Evolutionary conservation across 2,888 invertebrate genomes (phyloP), one percentile per base, ranked within the genome.

Genomic region (Diaphora mendica): DNA sequence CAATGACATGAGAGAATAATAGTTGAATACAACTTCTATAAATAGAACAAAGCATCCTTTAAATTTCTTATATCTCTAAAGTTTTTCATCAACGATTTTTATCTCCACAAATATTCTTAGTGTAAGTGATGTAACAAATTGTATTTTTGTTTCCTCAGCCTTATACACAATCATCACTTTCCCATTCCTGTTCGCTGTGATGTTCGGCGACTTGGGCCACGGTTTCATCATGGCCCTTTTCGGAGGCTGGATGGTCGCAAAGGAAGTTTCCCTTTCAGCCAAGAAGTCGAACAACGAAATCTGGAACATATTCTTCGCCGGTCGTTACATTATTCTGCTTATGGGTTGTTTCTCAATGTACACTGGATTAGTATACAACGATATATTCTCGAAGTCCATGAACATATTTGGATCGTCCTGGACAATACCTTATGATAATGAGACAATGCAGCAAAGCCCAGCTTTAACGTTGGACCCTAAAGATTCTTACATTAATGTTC

Each of bases 261-360:
- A 96, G 78, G 99, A 99, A 91, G 98, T 97, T 77, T 96, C 97
- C 72, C 95, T 99, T 71, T 90, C 95, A n/a, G 96, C 96, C 9
- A 96, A 97, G 88, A 98, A 97, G 84, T 96, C 97, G 20, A 96
- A 93, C 87, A 97, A 97, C 90, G 98, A 99, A 97, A 99, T 99
- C 85, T 99, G 99, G 98, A 99, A 98, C 92, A 99, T 99, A 71
- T 99, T 99, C 96, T 99, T 99, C 93, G 98, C 98, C 77, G 99
- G 99, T 72, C 98, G 99, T 66, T 99, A 99, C 94, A 99, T 99
- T 77, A 98, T 99, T 70, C 96, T 99, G 64, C 96, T 99, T 84
- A 99, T 99, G 99, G 99, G 99, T 11, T 92, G 97, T 26, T 99
- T 99, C 94, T 99, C 99, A 0, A 98, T 99, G 96, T 99, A 99